Evolutionary conservation across 1,140 invertebrate genomes (phyloP).

Genomic region (Drosophila repleta): DNA sequence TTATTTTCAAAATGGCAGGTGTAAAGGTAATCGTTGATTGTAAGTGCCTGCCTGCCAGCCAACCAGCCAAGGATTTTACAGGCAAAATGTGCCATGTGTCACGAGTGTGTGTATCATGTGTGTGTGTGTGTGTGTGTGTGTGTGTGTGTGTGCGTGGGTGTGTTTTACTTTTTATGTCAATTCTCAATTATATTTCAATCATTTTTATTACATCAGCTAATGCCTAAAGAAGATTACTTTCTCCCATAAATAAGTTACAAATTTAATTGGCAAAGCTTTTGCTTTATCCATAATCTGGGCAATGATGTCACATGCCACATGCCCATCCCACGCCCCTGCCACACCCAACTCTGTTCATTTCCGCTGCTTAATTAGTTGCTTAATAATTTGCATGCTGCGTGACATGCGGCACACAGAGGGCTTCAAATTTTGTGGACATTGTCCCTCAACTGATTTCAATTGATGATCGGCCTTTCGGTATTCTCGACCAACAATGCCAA

Average conservation of each 20-base stretch:
- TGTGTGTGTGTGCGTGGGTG: conserved; percentile 17
- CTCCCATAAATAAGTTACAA: conserved; percentile 78
- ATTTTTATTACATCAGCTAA: conserved; percentile 80
- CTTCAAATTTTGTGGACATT: conserved; percentile 56
- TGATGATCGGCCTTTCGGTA: conserved; percentile 33
- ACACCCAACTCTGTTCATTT: conserved; percentile 23
- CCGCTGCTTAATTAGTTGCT: conserved; percentile 76
- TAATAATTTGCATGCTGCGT: conserved; percentile 71
- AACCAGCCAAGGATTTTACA: conserved; percentile 59
- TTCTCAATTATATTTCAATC: conserved; percentile 83
- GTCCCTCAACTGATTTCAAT: conserved; percentile 44
- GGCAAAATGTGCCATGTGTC: conserved; percentile 46
- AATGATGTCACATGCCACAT: not conserved
- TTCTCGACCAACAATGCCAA: conserved; percentile 74
- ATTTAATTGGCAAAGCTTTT: conserved; percentile 77
- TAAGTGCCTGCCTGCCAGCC: conserved; percentile 72
- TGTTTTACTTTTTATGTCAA: conserved; percentile 78
- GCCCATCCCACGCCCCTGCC: not conserved
- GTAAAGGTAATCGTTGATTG: conserved; percentile 82
- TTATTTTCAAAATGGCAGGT: conserved; percentile 82
- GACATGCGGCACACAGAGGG: conserved; percentile 58
- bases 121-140: conserved; percentile 10
- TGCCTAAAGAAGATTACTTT: conserved; percentile 79
- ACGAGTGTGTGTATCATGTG: conserved; percentile 6
- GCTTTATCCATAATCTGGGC: conserved; percentile 8